phyloP scores from a whole-genome alignment of 2,797 vertebrate genomes.

The Paratrypauchen microcephalus region DNA sequence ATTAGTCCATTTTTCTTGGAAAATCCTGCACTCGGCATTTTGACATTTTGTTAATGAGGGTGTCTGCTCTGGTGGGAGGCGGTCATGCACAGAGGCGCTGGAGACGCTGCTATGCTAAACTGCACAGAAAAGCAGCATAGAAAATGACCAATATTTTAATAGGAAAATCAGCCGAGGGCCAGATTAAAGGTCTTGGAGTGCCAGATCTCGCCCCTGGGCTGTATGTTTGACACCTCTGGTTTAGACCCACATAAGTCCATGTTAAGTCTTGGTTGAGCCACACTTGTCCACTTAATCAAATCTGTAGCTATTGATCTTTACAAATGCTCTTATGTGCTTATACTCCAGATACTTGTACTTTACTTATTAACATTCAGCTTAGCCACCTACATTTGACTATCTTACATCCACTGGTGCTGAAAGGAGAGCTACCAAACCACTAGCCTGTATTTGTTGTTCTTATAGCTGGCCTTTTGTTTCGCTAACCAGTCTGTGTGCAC shows the following conservation, averaged over 20 bases:
- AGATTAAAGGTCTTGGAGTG: no score
- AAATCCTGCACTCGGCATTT: no score
- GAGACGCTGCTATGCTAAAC: no score
- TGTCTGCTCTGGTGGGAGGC: no score
- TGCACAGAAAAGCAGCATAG: no score
- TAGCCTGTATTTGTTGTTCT: constrained; percentile 65
- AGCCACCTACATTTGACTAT: constrained; percentile 21
- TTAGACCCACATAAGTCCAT: not conserved
- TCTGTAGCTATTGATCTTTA: not conserved
- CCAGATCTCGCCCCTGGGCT: no score
- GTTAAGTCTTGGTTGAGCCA: not conserved
- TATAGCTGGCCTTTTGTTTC: constrained; percentile 38
- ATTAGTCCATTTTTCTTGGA: no score
- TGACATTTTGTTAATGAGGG: no score
- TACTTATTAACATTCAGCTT: not conserved
- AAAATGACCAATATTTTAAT: no score
- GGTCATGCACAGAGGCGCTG: no score
- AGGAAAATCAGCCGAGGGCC: no score
- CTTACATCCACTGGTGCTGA: constrained; percentile 50
- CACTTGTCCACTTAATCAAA: not conserved
- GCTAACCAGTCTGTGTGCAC: constrained; percentile 56
- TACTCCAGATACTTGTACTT: not conserved
- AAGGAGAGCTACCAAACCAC: constrained; percentile 50
- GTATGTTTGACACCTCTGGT: no score
- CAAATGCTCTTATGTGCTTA: not conserved